phyloP scores from a whole-genome alignment of 2,888 invertebrate genomes.

The Cerastis leucographa region DNA sequence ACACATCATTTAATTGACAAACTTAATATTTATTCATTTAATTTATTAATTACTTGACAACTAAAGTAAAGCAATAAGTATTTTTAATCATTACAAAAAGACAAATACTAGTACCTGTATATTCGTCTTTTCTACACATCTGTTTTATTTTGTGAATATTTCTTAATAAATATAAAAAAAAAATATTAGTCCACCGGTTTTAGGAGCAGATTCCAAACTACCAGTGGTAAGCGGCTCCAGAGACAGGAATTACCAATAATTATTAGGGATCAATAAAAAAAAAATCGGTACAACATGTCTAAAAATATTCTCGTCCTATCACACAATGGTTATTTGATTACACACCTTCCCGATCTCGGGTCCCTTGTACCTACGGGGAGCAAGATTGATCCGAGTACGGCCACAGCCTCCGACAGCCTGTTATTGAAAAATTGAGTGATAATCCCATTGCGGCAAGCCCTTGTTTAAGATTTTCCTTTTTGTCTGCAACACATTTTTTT shows the following conservation, averaged over 20 bases:
- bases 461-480: conserved; percentile 80
- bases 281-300: neutral
- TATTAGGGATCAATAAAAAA: neutral
- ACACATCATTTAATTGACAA: neutral
- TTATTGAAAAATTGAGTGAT: conserved; percentile 89
- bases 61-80: neutral
- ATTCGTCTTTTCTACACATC: neutral
- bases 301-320: conserved; percentile 35
- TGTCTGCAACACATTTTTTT: conserved; percentile 42
- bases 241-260: neutral
- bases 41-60: neutral
- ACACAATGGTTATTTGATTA: conserved; percentile 64
- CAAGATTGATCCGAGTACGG: conserved; percentile 85
- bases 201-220: neutral
- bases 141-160: neutral
- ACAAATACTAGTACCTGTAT: neutral
- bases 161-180: neutral
- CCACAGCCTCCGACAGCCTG: conserved; percentile 83
- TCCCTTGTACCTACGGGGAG: conserved; percentile 80
- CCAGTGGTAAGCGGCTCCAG: neutral
- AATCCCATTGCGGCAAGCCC: conserved; percentile 79
- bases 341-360: conserved; percentile 52
- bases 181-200: neutral
- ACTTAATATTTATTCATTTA: neutral
- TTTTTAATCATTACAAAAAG: neutral